These are phyloP conservation scores for Athrips mouffetella DNA, from an alignment of 2,888 invertebrate genomes.

Conservation along the genomic window DNA sequence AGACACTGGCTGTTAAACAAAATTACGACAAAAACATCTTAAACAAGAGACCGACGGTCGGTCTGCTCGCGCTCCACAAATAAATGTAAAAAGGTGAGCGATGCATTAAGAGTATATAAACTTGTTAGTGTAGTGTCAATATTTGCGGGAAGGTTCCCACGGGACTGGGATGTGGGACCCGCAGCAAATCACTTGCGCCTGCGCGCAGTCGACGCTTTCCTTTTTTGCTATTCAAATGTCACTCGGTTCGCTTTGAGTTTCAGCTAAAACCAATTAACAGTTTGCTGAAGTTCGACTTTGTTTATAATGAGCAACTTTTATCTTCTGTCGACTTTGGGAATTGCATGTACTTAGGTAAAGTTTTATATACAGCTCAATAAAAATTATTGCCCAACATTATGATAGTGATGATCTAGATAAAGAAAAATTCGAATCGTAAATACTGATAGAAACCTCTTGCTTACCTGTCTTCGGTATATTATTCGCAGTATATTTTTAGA, in stretches of 20 bases:
- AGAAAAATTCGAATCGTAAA: too few species aligned
- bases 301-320: not conserved
- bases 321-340: too few species aligned
- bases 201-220: constrained; percentile 45
- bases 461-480: too few species aligned
- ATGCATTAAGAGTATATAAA: constrained; percentile 78
- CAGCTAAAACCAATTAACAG: constrained; percentile 12
- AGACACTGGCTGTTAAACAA: constrained; percentile 69
- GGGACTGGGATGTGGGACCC: constrained; percentile 52
- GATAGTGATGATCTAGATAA: too few species aligned
- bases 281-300: not conserved
- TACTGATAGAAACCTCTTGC: too few species aligned
- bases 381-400: too few species aligned
- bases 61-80: constrained; percentile 72
- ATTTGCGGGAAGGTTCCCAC: constrained; percentile 75
- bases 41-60: constrained; percentile 65
- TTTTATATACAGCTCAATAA: too few species aligned
- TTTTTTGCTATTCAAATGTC: constrained; percentile 74
- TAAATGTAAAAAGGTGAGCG: constrained; percentile 74
- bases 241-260: constrained; percentile 35
- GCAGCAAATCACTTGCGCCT: constrained; percentile 31
- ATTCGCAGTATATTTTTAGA: too few species aligned
- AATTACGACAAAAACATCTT: constrained; percentile 68
- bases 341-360: too few species aligned
- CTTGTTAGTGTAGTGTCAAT: constrained; percentile 76